Percentiles rank a stretch among this genome's conserved stretches.
phyloP scores from a whole-genome alignment of 2,797 vertebrate species.

The Anolis apletophallus region DNA sequence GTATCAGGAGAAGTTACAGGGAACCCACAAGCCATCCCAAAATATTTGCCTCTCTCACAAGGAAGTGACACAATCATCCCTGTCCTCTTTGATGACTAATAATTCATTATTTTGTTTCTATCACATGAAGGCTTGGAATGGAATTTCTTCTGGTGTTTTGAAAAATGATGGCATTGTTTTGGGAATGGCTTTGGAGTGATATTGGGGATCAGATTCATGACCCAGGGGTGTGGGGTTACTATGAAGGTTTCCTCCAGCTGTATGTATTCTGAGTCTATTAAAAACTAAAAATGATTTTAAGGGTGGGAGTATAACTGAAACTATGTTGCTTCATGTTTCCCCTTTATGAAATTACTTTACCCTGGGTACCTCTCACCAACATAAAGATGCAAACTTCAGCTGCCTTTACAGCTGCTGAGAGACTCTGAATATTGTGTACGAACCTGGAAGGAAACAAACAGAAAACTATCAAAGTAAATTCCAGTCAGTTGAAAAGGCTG shows the following conservation, averaged over 20 bases:
- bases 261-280: not conserved
- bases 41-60: too few species aligned
- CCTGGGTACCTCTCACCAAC: constrained; percentile 4
- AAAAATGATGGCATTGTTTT: too few species aligned
- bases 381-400: constrained; percentile 35
- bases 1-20: too few species aligned
- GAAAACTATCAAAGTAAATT: constrained; percentile 60
- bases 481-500: constrained; percentile 55
- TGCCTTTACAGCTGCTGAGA: constrained; percentile 52
- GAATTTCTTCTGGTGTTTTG: too few species aligned
- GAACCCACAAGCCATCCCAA: too few species aligned
- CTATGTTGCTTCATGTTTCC: not conserved
- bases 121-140: too few species aligned
- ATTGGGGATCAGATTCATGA: not conserved
- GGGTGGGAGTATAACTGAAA: constrained; percentile 1
- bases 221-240: not conserved
- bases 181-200: too few species aligned
- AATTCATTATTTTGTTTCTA: too few species aligned
- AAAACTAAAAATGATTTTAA: not conserved
- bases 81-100: too few species aligned
- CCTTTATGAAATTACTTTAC: constrained; percentile 5
- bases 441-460: constrained; percentile 55
- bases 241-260: not conserved
- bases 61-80: too few species aligned
- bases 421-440: constrained; percentile 36